These are phyloP conservation scores for Podocnemis expansa DNA, from an alignment of 2,113 vertebrate species.

Conservation along the genomic window DNA sequence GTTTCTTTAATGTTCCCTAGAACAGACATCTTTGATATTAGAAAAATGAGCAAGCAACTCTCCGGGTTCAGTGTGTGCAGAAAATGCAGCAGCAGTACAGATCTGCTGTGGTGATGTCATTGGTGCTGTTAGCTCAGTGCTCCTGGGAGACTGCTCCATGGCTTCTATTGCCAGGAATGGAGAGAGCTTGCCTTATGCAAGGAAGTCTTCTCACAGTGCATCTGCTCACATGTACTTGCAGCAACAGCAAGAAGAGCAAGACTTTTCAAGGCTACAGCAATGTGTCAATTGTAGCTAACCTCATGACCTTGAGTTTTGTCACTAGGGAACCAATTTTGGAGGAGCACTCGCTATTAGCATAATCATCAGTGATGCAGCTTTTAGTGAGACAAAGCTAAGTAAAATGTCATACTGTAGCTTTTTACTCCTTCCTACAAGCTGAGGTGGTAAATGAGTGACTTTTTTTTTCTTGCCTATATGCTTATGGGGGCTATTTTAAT, in stretches of 20 bases:
- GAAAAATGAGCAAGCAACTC: not conserved
- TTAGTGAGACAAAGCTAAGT: not conserved
- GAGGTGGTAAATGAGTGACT: not conserved
- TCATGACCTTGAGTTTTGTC: not conserved
- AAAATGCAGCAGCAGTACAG: not conserved
- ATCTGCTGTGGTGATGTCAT: constrained; percentile 67
- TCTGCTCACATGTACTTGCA: not conserved
- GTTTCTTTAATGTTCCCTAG: not conserved
- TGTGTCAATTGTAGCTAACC: not conserved
- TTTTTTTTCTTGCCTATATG: not conserved
- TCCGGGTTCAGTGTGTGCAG: not conserved
- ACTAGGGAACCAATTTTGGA: not conserved
- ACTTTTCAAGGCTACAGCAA: not conserved
- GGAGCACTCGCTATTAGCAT: not conserved
- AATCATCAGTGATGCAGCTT: not conserved
- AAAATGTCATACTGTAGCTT: too few relatives aligned
- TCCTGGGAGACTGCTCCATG: constrained; percentile 20
- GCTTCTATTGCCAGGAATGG: not conserved
- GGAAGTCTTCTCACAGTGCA: constrained; percentile 6
- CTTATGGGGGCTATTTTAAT: not conserved
- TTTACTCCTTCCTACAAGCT: not conserved
- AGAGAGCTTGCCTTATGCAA: not conserved
- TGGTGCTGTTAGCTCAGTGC: constrained; percentile 8
- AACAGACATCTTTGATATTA: not conserved
- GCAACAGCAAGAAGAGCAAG: not conserved